Base-by-base conservation (phyloP, 2,888 invertebrate species). In the Congeria kusceri region DNA sequence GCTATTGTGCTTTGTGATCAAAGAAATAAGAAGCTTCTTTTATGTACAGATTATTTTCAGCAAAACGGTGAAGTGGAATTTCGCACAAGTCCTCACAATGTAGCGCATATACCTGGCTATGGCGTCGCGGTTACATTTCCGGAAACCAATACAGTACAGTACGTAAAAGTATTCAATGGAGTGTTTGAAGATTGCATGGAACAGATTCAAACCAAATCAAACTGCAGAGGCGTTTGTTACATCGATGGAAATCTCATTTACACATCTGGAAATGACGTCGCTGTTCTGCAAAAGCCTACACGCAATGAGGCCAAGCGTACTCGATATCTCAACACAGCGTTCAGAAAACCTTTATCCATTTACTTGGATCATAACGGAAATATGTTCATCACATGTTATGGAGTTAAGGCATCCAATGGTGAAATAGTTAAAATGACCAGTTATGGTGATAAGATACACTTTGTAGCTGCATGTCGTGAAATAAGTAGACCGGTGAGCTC, bases 401-500 rank as follows among this genome's bases (percentile, higher is more conserved):
- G 58, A 46, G 79, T 74, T 29, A 32, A 49, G 25, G 75, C 63
- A 44, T 67, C 74, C n/a, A 44, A 23, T 27, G 77, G 77, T 9
- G 73, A 79, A 58, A 53, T 79, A 18, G 71, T 75, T 23, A 71
- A 66, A 63, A 57, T 79, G 67, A 27, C 61, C 7, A 66, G 49
- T 28, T 27, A 58, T 18, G 28, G 56, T 27, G 64, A 68, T 28
- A 56, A 66, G 13, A 69, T 75, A 28, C 64, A 75, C 3, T 59
- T 75, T 27, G 47, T 63, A 9, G 58, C 64, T 44, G 39, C 68
- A 9, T 57, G 63, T 39, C 20, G n/a, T 1, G 69, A 75, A 58
- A 75, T 75, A n/a, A 56, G 67, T 23, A 66, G 75, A 25, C 79
- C 79, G 0, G 79, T 79, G 18, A 70, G 79, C 25, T 62, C 67